Evolutionary conservation across 1,140 invertebrate genomes (phyloP).

Genomic region (Orchestia grillus): DNA sequence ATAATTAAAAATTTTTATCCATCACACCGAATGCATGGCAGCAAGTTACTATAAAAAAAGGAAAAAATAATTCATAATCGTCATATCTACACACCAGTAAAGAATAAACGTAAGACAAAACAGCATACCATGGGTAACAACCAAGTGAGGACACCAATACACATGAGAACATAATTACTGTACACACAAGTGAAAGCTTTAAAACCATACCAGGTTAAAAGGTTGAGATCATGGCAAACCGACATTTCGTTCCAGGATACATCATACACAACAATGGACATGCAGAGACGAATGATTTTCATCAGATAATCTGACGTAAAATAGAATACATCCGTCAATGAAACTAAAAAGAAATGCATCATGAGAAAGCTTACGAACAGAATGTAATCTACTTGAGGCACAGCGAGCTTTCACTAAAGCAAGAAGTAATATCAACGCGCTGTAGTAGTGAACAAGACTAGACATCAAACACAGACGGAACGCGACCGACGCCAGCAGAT

Average conservation of each 20-base stretch:
- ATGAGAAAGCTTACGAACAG: neutral
- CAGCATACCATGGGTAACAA: neutral
- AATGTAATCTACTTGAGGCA: neutral
- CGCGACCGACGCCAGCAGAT: neutral
- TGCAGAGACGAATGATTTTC: neutral
- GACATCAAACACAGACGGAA: neutral
- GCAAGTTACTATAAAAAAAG: too few species aligned
- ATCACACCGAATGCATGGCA: neutral
- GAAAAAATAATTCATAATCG: too few species aligned
- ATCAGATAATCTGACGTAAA: neutral
- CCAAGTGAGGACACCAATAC: neutral
- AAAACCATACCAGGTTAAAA: neutral
- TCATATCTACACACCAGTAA: neutral
- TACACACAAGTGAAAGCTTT: neutral
- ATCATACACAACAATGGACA: neutral
- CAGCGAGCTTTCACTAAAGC: neutral
- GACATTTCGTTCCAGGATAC: neutral
- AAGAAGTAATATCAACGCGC: neutral
- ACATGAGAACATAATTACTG: neutral
- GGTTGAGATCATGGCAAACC: neutral
- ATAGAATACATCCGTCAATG: neutral
- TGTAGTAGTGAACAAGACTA: neutral
- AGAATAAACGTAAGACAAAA: neutral
- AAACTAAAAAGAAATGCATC: neutral
- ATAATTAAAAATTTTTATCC: neutral